Base-by-base conservation (phyloP, 2,113 vertebrate species). In the Psittacula cyanocephala region DNA sequence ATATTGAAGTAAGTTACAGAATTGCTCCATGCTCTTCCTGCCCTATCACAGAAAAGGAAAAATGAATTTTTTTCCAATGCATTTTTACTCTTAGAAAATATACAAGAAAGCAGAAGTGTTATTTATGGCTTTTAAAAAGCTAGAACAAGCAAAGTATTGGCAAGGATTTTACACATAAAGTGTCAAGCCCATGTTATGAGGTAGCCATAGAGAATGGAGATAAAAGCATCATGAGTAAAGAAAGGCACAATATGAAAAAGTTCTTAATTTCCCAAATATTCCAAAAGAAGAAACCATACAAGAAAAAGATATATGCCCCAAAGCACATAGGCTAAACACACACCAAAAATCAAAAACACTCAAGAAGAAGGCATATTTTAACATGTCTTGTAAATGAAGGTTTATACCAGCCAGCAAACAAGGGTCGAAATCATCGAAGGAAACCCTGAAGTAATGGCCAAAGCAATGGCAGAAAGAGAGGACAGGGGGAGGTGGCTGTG, bases 21-120 rank as follows among this genome's bases (percentile, higher is more conserved):
- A 72, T 57, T 67, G 4, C 35, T 87, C 19, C 17, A 15, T 67
- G 46, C n/a, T 63, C 93, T 52, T 94, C 41, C 67, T 65, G 31
- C 14, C 33, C 64, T 75, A 15, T 24, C 39, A 82, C 14, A 57
- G 20, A 25, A 62, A 13, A 68, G 43, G 33, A 57, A 82, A 43
- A 90, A 37, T 0, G 1, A 44, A 7, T 23, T 37, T 64, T 91
- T 91, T 90, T 69, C 33, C 39, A 71, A 31, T 41, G 35, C 31
- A 47, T 78, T 96, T 95, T 65, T 29, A 65, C 31, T 78, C n/a
- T 84, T 43, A 69, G 47, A 75, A 94, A 90, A 88, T 33, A 83
- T 15, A 13, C 13, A 68, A 41, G n/a, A 60, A 55, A 60, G 29
- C 14, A 85, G 35, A 96, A 81, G 5, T 75, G 25, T 47, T 87